Evolutionary conservation across 30 jellyfish, hydroid and myxozoan genomes (phyloP), one percentile per base, ranked within the genome.

Genomic region (Rhopilema esculentum): DNA sequence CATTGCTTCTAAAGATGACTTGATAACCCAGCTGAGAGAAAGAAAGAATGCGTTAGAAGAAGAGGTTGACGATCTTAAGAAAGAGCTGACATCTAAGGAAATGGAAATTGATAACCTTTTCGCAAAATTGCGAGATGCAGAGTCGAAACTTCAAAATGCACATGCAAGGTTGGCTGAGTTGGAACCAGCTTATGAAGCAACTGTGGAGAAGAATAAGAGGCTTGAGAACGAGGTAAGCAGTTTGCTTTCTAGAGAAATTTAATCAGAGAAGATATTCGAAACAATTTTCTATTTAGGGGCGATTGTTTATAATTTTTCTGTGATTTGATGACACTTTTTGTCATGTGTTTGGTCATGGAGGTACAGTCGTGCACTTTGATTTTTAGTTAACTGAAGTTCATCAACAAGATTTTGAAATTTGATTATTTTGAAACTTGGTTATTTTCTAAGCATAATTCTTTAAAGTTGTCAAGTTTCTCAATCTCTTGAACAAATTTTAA

Each of bases 151-250:
- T 22, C 98, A 75, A 71, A 75, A 74, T 7, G 93, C 90, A n/a
- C 90, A 87, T 75, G 95, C 99, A 52, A 86, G 79, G 49, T 80
- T 95, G 25, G 99, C 99, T 0, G 99, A 95, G 72, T 73, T 95
- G 22, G 97, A 95, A 65, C 99, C 99, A n/a, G 93, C 96, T 18
- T 86, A 95, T 62, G 99, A 95, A 67, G 97, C 97, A 12, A 79
- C 95, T 4, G 75, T 80, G 15, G 99, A 95, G 80, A 90, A 90
- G 72, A 90, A 84, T 70, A 84, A 64, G 81, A 80, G 99, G 57
- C 92, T 85, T 19, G 99, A 95, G 72, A 82, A 66, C 17, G 99
- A 90, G 89, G 96, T 95, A 79, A 15, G 8, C 1, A 1, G 29
- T 7, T 19, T 17, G 29, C 8, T 4, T 26, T 20, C 0, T 24